Evolutionary conservation across 1,140 invertebrate genomes (phyloP), one percentile per base, ranked within the genome.

Genomic region (Eulimnadia texana): DNA sequence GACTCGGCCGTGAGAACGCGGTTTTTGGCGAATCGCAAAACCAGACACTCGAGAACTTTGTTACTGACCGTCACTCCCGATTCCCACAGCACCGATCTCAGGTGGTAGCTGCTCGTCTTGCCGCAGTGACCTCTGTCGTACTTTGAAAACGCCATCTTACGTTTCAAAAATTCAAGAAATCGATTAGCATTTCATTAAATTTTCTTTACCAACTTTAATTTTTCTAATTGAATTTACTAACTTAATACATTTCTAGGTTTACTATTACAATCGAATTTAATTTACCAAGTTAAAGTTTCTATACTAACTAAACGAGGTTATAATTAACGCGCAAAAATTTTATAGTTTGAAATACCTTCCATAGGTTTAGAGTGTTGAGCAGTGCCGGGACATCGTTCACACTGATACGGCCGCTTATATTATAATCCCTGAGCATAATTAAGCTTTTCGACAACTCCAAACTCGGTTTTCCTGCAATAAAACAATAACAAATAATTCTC

Each of bases 31-130:
- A 82, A 85, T 63, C 84, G 70, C 28, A 84, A 71, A 50, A 85
- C 80, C 19, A 84, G 70, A 71, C 82, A 83, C 76, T 86, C 84
- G 54, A 85, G 72, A 60, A 85, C 84, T 76, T 86, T 86, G 71
- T 86, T 86, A 67, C 79, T 82, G 6, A 83, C 83, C 2, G 81
- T 80, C 58, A 82, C 77, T 58, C 83, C 83, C 24, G 82, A 79
- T 72, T 83, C 83, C 79, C 81, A 82, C 55, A 85, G 72, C 58
- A 84, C 72, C 23, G 77, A 74, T 66, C 84, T 72, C 63, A 85
- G 70, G 66, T 80, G 76, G 69, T 83, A 84, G 64, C 80, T 81
- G 50, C 78, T 81, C 0, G 80, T 81, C 74, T 81, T 82, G 2
- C 75, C 75, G 11, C 72, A 71, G 61, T 77, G 76, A 60, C 74